Conservation (phyloP, 1,140 invertebrate species). For the Nixonia krombeini region DNA sequence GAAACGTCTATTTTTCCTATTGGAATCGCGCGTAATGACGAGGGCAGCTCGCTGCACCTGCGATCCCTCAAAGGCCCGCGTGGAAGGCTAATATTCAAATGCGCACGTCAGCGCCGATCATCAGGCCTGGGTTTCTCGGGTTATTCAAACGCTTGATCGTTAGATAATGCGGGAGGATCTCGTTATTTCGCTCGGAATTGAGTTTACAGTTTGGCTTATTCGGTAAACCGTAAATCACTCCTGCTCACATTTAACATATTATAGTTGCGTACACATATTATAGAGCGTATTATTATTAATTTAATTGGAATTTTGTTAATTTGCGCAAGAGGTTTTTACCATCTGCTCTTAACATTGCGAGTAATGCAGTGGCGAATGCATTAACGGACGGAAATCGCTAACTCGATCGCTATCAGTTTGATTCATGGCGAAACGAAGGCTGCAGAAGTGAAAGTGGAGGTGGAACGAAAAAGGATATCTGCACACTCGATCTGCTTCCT, state of each 20-base stretch:
- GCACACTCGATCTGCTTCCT: conserved; percentile 11
- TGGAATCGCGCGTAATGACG: conserved; percentile 19
- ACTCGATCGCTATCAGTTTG: conserved; percentile 25
- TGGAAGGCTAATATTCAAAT: conserved; percentile 49
- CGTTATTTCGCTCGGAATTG: too few relatives aligned
- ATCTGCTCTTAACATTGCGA: too few relatives aligned
- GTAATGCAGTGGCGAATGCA: too few relatives aligned
- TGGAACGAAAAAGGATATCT: conserved; percentile 23
- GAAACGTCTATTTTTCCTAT: conserved; percentile 38
- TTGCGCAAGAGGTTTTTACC: too few relatives aligned
- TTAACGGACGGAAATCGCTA: too few relatives aligned
- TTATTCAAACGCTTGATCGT: conserved; percentile 52
- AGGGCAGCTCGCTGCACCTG: conserved; percentile 43
- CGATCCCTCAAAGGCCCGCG: conserved; percentile 39
- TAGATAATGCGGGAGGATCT: conserved; percentile 47
- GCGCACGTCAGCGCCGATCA: conserved; percentile 41
- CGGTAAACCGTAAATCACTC: too few relatives aligned
- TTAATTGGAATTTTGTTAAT: too few relatives aligned
- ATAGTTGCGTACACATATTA: too few relatives aligned
- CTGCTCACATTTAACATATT: too few relatives aligned
- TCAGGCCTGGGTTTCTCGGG: conserved; percentile 36
- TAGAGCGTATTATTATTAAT: too few relatives aligned
- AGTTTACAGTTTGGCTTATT: too few relatives aligned
- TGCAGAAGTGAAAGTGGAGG: conserved; percentile 1
- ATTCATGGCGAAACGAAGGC: conserved; percentile 14